Conservation (phyloP, 2,797 vertebrate species). For the Fratercula arctica region DNA sequence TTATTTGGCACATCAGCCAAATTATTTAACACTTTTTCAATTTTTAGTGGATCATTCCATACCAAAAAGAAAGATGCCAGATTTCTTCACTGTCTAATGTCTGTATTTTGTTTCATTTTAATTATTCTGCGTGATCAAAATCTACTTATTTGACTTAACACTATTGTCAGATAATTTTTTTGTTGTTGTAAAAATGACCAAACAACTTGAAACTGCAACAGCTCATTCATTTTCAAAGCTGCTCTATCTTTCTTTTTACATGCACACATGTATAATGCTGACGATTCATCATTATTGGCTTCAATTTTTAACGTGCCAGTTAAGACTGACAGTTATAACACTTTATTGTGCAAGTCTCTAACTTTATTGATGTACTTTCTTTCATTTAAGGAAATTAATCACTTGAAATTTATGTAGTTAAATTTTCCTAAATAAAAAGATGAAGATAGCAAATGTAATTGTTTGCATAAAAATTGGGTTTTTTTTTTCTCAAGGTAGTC, state of each 20-base stretch:
- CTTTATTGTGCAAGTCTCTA: background rate
- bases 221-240: background rate
- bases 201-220: background rate
- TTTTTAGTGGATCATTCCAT: background rate
- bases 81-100: background rate
- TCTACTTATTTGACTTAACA: background rate
- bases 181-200: background rate
- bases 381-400: background rate
- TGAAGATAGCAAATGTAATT: background rate
- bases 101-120: background rate
- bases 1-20: background rate
- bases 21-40: background rate
- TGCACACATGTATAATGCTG: background rate
- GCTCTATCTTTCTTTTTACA: background rate
- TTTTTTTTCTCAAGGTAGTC: background rate
- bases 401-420: background rate
- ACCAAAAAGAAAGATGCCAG: background rate
- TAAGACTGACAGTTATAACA: background rate
- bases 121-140: background rate
- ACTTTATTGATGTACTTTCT: background rate
- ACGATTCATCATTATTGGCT: background rate
- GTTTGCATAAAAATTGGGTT: background rate
- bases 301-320: background rate
- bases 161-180: background rate
- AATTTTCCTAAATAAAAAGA: conserved; percentile 2